These are phyloP conservation scores for Otolemur garnettii DNA, from an alignment of 2,113 vertebrate genomes.

Conservation along the genomic window DNA sequence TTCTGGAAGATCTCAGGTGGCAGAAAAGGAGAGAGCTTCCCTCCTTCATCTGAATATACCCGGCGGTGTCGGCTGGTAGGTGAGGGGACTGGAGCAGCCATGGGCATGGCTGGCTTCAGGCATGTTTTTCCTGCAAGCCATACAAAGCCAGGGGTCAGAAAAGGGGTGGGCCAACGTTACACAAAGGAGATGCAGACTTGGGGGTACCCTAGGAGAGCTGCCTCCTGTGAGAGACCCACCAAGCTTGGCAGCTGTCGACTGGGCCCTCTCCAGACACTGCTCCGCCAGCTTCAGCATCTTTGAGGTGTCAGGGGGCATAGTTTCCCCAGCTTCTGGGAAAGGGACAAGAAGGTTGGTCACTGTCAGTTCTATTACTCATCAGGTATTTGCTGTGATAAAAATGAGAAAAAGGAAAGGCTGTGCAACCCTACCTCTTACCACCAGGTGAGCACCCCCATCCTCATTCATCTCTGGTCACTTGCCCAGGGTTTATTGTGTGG, in stretches of 20 bases:
- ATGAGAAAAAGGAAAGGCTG: neutral
- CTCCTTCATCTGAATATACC: slow-evolving; percentile 90
- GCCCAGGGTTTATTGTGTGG: neutral
- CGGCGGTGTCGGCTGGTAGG: slow-evolving; percentile 87
- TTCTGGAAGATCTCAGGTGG: slow-evolving; percentile 96
- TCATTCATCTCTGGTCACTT: neutral
- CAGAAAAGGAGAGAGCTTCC: slow-evolving; percentile 89
- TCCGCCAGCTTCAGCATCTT: slow-evolving; percentile 95
- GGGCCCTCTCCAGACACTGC: slow-evolving; percentile 96
- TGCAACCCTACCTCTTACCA: neutral
- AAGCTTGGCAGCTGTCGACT: slow-evolving; percentile 89
- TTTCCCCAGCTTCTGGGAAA: slow-evolving; percentile 84
- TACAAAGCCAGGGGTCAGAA: fast-evolving
- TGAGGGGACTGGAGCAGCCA: neutral
- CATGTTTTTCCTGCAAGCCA: slow-evolving; percentile 81
- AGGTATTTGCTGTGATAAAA: neutral
- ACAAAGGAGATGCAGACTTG: neutral
- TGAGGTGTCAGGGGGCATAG: slow-evolving; percentile 88
- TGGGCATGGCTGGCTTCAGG: slow-evolving; percentile 47
- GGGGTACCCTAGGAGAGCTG: no score
- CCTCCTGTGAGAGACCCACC: slow-evolving; percentile 81
- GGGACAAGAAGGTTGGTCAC: neutral
- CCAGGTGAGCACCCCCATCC: neutral
- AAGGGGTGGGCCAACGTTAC: neutral
- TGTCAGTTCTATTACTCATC: neutral